Base-by-base conservation (phyloP, 2,888 invertebrate genomes). In the Eremobia ochroleuca region DNA sequence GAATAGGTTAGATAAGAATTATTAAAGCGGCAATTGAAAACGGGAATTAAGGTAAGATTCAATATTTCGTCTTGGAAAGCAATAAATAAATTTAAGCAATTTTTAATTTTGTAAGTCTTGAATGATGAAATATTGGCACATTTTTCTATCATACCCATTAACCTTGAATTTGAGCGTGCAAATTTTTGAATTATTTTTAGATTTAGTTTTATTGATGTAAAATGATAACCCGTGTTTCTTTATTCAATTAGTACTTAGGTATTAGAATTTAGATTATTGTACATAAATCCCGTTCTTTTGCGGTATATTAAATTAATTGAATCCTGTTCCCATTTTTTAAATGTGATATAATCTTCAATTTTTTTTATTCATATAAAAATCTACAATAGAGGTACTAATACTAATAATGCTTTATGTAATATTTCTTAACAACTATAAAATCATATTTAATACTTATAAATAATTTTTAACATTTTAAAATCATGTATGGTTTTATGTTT, bases 121-220 rank as follows among this genome's bases (percentile, higher is more conserved):
- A 64, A 81, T 89, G 90, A 89, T 84, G 89, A 88, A 89, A 88
- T 77, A 73, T 58, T 74, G 67, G 66, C 82, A 84, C 82, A 83
- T 87, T 87, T 90, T 89, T 75, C 72, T 67, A 67, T 65, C 68
- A 83, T 75, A 73, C 65, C 59, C 74, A 73, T 70, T 89, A 92
- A 91, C 92, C 92, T 92, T 92, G 92, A 91, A 89, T 88, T 87
- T 89, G 79, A 77, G 86, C 87, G 85, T 87, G 86, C 72, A 85
- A 83, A 68, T 85, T 81, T 83, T 75, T 62, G 13, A 59, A 64
- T 76, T 87, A 79, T 82, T 81, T 82, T 81, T 85, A 85, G 79
- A 76, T 66, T 59, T 65, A 62, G 25, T 61, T 59, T 25, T 18
- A 62, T 5, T 65, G 3, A 31, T 67, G 52, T n/a, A 49, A 55